phyloP scores from a whole-genome alignment of 2,797 vertebrate genomes.

The Pteropus rufus region DNA sequence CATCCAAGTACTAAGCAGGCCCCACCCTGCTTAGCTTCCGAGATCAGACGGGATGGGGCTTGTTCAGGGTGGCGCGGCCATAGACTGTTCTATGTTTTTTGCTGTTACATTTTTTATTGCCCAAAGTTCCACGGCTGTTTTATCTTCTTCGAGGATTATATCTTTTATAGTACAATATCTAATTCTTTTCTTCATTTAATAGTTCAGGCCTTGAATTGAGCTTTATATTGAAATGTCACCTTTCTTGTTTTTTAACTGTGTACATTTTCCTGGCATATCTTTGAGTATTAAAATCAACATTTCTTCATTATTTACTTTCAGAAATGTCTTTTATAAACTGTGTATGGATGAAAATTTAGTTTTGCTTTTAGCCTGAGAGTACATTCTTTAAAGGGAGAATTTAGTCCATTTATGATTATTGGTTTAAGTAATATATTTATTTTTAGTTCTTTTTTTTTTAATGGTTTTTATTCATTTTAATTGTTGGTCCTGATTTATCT shows the following conservation, averaged over 20 bases:
- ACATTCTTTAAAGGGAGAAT: background rate
- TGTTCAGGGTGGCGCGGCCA: no score
- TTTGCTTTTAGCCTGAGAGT: background rate
- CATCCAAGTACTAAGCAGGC: no score
- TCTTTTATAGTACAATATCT: background rate
- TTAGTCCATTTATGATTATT: background rate
- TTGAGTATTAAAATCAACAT: background rate
- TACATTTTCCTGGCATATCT: background rate
- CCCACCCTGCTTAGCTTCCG: no score
- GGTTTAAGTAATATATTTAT: background rate
- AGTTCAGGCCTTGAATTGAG: background rate
- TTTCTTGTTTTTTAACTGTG: background rate
- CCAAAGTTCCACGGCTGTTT: background rate
- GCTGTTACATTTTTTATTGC: background rate
- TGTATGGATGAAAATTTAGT: background rate
- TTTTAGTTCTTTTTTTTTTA: background rate
- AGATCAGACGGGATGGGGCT: no score
- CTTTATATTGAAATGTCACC: background rate
- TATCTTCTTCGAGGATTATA: background rate
- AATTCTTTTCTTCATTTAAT: background rate
- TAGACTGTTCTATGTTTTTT: background rate
- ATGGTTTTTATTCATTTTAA: background rate
- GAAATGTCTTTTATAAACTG: background rate
- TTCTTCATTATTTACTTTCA: background rate
- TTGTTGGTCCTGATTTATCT: background rate